Evolutionary conservation across 2,797 vertebrate species (phyloP).

Genomic region (Lepilemur ruficaudatus): DNA sequence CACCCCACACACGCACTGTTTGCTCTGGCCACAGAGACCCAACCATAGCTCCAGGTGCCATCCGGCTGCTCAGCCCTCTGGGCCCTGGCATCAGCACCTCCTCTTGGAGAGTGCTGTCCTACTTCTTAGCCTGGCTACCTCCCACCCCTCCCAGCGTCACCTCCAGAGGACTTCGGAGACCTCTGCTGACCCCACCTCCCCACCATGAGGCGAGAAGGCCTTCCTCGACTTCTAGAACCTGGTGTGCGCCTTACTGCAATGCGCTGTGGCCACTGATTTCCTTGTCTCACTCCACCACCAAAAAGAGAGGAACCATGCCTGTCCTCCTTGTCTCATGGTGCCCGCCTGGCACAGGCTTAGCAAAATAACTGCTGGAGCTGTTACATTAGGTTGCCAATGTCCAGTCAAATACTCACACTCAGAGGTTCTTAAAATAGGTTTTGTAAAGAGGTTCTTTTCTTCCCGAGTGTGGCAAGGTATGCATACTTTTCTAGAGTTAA

Average conservation of each 20-base stretch:
- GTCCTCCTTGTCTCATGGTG: background rate
- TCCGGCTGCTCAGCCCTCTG: background rate
- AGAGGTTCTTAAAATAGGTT: background rate
- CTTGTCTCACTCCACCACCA: background rate
- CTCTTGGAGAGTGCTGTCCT: background rate
- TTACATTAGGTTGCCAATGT: background rate
- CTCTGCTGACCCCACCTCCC: background rate
- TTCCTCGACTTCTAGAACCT: background rate
- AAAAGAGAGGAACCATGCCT: background rate
- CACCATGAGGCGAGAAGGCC: background rate
- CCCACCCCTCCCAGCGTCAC: background rate
- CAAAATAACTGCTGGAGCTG: background rate
- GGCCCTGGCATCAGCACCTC: background rate
- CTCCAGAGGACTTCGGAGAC: background rate
- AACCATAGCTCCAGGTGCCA: background rate
- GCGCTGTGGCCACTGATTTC: background rate
- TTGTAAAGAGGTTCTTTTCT: background rate
- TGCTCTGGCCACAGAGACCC: background rate
- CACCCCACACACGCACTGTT: fast-evolving
- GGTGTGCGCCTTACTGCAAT: background rate
- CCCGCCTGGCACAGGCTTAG: background rate
- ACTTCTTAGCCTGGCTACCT: background rate
- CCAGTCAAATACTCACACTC: background rate
- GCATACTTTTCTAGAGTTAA: background rate
- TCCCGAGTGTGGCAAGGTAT: background rate